Percentiles rank a stretch among this genome's conserved stretches.
phyloP scores from a whole-genome alignment of 2,113 vertebrate genomes.

The Struthio camelus region DNA sequence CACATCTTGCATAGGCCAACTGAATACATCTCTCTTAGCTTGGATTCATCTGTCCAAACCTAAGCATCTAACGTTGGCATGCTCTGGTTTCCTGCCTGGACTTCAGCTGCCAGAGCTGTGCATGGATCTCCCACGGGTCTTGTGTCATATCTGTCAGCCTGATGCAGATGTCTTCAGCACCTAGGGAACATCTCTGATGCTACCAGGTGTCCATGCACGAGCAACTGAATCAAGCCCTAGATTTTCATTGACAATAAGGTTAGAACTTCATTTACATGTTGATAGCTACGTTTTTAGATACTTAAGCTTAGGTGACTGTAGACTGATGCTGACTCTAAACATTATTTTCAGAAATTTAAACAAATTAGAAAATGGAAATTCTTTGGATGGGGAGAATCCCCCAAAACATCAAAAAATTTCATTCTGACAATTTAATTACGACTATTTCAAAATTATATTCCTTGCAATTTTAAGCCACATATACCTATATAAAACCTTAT shows the following conservation, averaged over 20 bases:
- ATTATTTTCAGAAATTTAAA: neutral
- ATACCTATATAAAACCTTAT: neutral
- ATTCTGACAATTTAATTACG: neutral
- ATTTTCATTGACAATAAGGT: neutral
- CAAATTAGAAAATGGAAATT: neutral
- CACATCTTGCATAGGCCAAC: neutral
- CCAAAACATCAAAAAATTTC: neutral
- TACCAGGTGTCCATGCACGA: neutral
- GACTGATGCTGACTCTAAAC: neutral
- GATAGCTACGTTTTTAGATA: neutral
- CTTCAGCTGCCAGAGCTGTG: neutral
- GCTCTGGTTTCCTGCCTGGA: neutral
- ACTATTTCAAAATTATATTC: neutral
- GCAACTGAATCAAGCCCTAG: neutral
- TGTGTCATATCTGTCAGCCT: neutral
- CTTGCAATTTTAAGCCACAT: neutral
- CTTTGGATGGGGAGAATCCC: neutral
- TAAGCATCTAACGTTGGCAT: no score
- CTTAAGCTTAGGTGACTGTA: neutral
- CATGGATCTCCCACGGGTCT: neutral
- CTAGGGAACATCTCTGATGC: neutral
- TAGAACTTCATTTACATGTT: neutral
- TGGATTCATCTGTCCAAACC: neutral
- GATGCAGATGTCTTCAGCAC: neutral
- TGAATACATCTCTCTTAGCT: neutral